These are phyloP conservation scores for Xanthia togata DNA, from an alignment of 2,888 invertebrate species.

Conservation along the genomic window DNA sequence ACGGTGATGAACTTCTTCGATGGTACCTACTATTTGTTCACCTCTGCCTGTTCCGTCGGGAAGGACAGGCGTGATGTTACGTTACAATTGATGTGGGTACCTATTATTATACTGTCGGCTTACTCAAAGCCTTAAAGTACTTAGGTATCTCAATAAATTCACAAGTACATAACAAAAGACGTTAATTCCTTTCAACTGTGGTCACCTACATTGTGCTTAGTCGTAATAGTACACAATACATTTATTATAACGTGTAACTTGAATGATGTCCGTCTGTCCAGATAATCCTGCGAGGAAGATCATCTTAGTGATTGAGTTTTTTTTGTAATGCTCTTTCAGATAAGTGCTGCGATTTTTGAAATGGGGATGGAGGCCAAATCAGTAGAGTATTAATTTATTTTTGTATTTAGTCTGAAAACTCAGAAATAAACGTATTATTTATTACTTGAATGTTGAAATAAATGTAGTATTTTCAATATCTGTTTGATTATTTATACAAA, in stretches of 20 bases:
- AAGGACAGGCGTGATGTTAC: too few relatives aligned
- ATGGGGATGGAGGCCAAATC: too few relatives aligned
- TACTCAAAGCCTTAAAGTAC: slow-evolving; percentile 36
- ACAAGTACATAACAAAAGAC: slow-evolving; percentile 54
- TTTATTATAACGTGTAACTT: slow-evolving; percentile 45
- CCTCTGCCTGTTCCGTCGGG: too few relatives aligned
- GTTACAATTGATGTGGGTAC: neutral
- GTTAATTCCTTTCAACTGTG: slow-evolving; percentile 55
- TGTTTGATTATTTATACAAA: too few relatives aligned
- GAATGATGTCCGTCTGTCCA: slow-evolving; percentile 56
- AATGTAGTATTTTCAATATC: neutral
- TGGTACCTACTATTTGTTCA: too few relatives aligned
- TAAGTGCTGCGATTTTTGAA: neutral
- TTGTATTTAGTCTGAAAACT: neutral
- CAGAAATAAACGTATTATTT: too few relatives aligned
- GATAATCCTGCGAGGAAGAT: slow-evolving; percentile 53
- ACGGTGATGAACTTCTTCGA: too few relatives aligned
- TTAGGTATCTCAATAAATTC: slow-evolving; percentile 61
- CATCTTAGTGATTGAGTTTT: slow-evolving; percentile 37
- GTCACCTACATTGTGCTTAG: slow-evolving; percentile 53
- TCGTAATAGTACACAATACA: slow-evolving; percentile 54
- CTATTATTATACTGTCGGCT: slow-evolving; percentile 31
- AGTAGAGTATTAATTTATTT: neutral
- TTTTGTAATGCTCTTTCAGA: slow-evolving; percentile 41
- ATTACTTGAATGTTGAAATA: neutral